These are phyloP conservation scores for Aix galericulata DNA, from an alignment of 2,113 vertebrate species.

Conservation along the genomic window DNA sequence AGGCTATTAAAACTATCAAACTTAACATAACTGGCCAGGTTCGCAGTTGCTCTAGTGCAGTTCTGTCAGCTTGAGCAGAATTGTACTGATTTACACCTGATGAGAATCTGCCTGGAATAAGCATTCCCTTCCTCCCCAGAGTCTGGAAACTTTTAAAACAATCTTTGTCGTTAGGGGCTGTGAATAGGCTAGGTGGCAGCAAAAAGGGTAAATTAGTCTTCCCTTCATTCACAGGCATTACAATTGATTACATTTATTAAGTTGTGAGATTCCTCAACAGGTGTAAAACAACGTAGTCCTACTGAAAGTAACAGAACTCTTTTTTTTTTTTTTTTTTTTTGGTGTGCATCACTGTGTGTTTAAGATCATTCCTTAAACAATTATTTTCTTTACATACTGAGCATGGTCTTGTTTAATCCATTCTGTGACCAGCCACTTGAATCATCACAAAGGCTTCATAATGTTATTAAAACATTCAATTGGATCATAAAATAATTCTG, in stretches of 20 bases:
- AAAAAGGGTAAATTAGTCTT: neutral
- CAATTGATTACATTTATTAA: neutral
- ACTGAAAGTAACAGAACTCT: neutral
- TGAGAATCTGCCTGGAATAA: neutral
- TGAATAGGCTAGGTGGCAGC: neutral
- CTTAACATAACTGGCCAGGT: neutral
- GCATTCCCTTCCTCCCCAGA: neutral
- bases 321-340: neutral
- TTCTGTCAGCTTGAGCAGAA: neutral
- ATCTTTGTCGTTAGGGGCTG: neutral
- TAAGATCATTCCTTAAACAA: constrained; percentile 9
- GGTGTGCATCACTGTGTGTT: neutral
- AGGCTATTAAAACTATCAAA: constrained; percentile 28
- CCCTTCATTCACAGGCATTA: neutral
- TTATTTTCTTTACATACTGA: constrained; percentile 33
- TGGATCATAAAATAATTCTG: constrained; percentile 68
- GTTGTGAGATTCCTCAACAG: neutral
- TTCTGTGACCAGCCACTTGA: constrained; percentile 19
- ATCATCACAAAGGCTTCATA: constrained; percentile 51
- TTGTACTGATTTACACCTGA: neutral
- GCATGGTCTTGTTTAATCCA: constrained; percentile 9
- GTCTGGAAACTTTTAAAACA: neutral
- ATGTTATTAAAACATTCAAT: constrained; percentile 59
- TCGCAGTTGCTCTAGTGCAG: neutral
- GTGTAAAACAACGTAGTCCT: neutral